phyloP scores from a whole-genome alignment of 2,888 invertebrate genomes.

The Acanthoscelides obtectus region DNA sequence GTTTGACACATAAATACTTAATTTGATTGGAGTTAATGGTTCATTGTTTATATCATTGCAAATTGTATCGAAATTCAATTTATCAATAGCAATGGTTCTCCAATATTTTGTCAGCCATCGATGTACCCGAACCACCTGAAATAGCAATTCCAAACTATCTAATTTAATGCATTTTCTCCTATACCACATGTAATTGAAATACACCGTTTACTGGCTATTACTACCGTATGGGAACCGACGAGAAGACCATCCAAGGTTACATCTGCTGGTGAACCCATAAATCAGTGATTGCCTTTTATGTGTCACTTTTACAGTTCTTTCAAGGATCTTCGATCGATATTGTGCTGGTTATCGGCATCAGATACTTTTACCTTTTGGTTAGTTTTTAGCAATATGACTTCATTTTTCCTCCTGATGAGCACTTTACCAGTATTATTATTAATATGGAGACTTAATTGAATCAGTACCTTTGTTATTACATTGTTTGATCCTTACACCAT shows the following conservation, averaged over 20 bases:
- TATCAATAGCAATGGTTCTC: too few relatives aligned
- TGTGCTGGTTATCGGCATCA: background rate
- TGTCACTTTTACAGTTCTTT: background rate
- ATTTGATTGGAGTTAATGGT: too few relatives aligned
- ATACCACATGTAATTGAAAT: background rate
- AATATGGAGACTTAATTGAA: too few relatives aligned
- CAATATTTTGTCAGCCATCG: too few relatives aligned
- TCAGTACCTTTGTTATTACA: too few relatives aligned
- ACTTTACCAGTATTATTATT: too few relatives aligned
- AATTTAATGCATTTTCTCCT: background rate
- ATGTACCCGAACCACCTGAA: background rate
- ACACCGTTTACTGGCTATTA: background rate
- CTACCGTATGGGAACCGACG: background rate
- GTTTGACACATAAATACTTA: too few relatives aligned
- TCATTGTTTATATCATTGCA: too few relatives aligned
- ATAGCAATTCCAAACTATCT: background rate
- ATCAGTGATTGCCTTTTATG: background rate
- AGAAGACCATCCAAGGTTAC: background rate
- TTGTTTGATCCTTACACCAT: too few relatives aligned
- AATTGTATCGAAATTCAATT: too few relatives aligned
- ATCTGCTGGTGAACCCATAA: background rate
- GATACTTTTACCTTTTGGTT: background rate
- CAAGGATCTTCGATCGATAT: background rate
- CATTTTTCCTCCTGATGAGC: too few relatives aligned
- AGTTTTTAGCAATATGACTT: too few relatives aligned